phyloP scores from a whole-genome alignment of 2,888 invertebrate genomes.

The Ectemnius continuus region DNA sequence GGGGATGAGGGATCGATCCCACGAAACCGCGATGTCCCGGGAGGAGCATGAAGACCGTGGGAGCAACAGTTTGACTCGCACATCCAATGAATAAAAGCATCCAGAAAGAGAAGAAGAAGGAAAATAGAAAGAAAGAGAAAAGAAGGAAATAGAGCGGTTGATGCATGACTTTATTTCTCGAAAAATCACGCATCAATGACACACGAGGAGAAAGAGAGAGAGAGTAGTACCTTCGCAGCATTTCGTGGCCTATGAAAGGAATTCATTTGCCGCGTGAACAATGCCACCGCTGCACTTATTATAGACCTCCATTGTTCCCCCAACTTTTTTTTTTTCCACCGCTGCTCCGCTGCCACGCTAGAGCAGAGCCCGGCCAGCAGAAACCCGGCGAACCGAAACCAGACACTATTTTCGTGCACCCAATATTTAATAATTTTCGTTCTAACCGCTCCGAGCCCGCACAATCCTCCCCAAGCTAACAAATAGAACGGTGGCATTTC shows the following conservation, averaged over 20 bases:
- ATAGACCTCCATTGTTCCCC: constrained; percentile 39
- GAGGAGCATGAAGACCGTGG: not conserved
- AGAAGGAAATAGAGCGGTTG: not conserved
- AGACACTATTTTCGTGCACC: constrained; percentile 1
- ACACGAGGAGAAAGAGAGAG: constrained; percentile 7
- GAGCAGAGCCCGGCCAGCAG: not conserved
- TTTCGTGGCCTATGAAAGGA: constrained; percentile 31
- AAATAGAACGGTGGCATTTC: no score
- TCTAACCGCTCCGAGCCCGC: no score
- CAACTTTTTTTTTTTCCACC: constrained; percentile 13
- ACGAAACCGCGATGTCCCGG: not conserved
- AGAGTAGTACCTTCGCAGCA: constrained; percentile 28
- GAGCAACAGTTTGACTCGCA: constrained; percentile 2
- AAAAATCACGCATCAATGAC: constrained; percentile 16
- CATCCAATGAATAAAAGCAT: not conserved
- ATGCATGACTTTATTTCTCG: constrained; percentile 9
- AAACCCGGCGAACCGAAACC: not conserved
- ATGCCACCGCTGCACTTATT: constrained; percentile 29
- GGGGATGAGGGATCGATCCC: not conserved
- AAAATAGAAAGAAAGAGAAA: not conserved
- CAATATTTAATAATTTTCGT: constrained; percentile 2
- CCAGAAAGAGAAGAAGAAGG: not conserved
- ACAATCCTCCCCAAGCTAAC: no score
- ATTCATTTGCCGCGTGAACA: constrained; percentile 37
- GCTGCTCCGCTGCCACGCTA: not conserved